A percentile compares a stretch with the other conserved stretches of the same genome.
Evolutionary conservation across 2,797 vertebrate species (phyloP).

Genomic region (Scarus forsteni): DNA sequence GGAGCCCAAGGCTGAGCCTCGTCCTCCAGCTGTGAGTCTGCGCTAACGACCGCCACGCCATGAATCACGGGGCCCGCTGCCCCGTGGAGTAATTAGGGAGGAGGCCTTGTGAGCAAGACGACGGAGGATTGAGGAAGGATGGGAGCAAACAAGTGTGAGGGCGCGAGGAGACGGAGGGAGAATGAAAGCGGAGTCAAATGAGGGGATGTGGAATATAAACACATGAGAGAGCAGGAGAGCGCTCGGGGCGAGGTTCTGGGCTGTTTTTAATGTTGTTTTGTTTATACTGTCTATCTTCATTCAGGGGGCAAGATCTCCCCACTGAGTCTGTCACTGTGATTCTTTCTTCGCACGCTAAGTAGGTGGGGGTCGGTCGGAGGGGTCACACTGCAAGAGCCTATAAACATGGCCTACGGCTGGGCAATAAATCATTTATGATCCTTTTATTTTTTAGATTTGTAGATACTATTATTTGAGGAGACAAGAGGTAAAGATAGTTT

Average conservation of each 20-base stretch:
- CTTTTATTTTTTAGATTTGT: too few species aligned
- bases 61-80: constrained; percentile 49
- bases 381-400: constrained; percentile 30
- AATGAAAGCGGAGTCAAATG: constrained; percentile 42
- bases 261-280: constrained; percentile 61
- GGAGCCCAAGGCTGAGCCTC: constrained; percentile 32
- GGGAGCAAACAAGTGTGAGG: constrained; percentile 35
- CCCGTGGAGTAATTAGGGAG: constrained; percentile 48
- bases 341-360: constrained; percentile 44
- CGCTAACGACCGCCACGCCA: constrained; percentile 25
- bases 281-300: constrained; percentile 61
- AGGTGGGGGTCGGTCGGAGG: constrained; percentile 30
- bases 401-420: constrained; percentile 26
- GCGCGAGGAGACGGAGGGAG: constrained; percentile 21
- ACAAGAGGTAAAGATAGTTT: too few species aligned
- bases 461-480: too few species aligned
- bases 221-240: constrained; percentile 42
- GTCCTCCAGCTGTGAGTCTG: constrained; percentile 47
- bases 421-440: too few species aligned
- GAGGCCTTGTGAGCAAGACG: constrained; percentile 35
- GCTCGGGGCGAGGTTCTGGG: constrained; percentile 57
- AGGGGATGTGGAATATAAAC: constrained; percentile 50
- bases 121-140: constrained; percentile 23
- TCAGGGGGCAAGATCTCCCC: constrained; percentile 30
- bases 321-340: constrained; percentile 48